These are phyloP conservation scores for Sylvilagus floridanus DNA, from an alignment of 2,797 vertebrate species.

Conservation along the genomic window DNA sequence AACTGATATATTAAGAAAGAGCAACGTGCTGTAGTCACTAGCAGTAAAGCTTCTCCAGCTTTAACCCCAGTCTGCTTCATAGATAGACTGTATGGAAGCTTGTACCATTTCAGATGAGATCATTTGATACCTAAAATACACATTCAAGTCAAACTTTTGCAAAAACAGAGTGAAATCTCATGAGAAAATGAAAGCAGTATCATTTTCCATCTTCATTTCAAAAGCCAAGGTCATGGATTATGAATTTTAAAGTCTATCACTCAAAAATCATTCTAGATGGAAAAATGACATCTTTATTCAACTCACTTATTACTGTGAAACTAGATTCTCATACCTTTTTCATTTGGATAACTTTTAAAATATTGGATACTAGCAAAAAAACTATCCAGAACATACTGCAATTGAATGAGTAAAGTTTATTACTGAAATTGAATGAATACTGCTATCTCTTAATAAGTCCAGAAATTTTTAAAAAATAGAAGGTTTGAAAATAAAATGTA, in stretches of 20 bases:
- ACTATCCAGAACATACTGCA: background rate
- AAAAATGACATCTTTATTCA: slow-evolving; percentile 51
- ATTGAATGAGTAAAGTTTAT: slow-evolving; percentile 9
- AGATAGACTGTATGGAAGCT: background rate
- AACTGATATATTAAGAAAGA: slow-evolving; percentile 80
- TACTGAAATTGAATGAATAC: slow-evolving; percentile 15
- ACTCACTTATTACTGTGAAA: slow-evolving; percentile 56
- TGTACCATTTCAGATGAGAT: slow-evolving; percentile 32
- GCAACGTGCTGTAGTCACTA: slow-evolving; percentile 58
- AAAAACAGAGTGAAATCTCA: slow-evolving; percentile 2
- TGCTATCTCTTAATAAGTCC: background rate
- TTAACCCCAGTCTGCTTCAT: slow-evolving; percentile 52
- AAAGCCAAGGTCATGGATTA: slow-evolving; percentile 58
- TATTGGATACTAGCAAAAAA: slow-evolving; percentile 36
- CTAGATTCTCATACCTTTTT: slow-evolving; percentile 33
- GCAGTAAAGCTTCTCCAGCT: slow-evolving; percentile 70
- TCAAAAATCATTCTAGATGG: slow-evolving; percentile 63
- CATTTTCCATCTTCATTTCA: slow-evolving; percentile 59
- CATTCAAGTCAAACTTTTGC: slow-evolving; percentile 45
- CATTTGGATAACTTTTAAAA: slow-evolving; percentile 33
- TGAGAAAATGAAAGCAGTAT: slow-evolving; percentile 35
- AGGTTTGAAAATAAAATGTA: background rate
- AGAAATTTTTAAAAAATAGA: slow-evolving; percentile 41
- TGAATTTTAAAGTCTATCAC: slow-evolving; percentile 79
- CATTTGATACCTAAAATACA: slow-evolving; percentile 31